phyloP scores from a whole-genome alignment of 2,797 vertebrate species.

The Morelia viridis region DNA sequence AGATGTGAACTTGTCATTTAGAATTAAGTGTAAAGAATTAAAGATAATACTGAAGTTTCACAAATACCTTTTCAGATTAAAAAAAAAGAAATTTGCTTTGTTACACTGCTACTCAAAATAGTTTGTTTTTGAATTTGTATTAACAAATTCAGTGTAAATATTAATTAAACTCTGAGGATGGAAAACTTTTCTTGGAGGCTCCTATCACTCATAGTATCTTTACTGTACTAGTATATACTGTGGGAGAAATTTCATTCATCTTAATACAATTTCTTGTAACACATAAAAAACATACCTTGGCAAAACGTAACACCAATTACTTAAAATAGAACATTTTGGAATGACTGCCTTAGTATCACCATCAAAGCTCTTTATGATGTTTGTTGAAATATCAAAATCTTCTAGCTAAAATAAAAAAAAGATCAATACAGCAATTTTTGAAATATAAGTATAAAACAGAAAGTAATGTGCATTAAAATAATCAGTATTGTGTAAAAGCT shows the following conservation, averaged over 20 bases:
- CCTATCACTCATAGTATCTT: background rate
- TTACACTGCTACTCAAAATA: background rate
- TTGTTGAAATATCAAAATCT: conserved; percentile 81
- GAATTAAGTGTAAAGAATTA: background rate
- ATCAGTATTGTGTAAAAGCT: background rate
- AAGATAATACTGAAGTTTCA: background rate
- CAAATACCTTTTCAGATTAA: background rate
- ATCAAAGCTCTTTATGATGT: conserved; percentile 76
- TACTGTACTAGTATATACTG: conserved; percentile 19
- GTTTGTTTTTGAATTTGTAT: background rate
- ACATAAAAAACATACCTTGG: conserved; percentile 80
- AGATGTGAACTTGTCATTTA: background rate
- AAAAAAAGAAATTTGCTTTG: conserved; percentile 17
- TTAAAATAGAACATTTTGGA: conserved; percentile 71
- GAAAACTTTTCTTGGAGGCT: background rate
- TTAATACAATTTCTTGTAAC: conserved; percentile 27
- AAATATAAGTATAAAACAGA: background rate
- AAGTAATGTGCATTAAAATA: background rate
- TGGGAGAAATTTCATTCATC: conserved; percentile 19
- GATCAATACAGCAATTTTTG: background rate
- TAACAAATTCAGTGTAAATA: background rate
- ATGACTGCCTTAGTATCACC: conserved; percentile 72
- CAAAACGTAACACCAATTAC: conserved; percentile 88
- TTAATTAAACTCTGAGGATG: background rate
- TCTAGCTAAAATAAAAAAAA: conserved; percentile 74